A percentile compares a stretch with the other conserved stretches of the same genome.
Conservation (phyloP, 2,888 invertebrate species). For the Melanostoma mellinum region DNA sequence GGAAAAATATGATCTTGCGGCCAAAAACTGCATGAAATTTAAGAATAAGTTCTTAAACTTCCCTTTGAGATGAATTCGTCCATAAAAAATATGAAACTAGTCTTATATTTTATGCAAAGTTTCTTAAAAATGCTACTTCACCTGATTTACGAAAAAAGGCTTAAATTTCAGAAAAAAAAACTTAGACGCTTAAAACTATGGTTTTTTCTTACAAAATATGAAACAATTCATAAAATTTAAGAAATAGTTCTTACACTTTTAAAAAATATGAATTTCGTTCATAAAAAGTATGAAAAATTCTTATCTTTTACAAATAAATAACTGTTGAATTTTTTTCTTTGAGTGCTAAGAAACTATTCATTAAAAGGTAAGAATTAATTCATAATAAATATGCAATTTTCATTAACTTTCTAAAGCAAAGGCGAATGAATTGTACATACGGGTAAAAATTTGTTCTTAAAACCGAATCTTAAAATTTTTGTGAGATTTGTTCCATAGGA, state of each 20-base stretch:
- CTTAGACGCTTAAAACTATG: too few relatives aligned
- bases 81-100: too few relatives aligned
- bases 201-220: not conserved
- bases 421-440: not conserved
- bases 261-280: slow-evolving; percentile 4
- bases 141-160: not conserved
- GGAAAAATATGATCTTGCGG: too few relatives aligned
- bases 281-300: too few relatives aligned
- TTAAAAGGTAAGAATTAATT: not conserved
- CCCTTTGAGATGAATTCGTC: too few relatives aligned
- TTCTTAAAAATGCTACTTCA: too few relatives aligned
- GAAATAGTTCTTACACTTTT: not conserved
- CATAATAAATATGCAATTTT: not conserved
- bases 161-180: not conserved
- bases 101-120: too few relatives aligned
- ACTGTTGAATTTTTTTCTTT: too few relatives aligned
- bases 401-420: not conserved
- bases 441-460: not conserved
- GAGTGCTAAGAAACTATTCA: not conserved
- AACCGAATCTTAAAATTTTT: not conserved
- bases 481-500: too few relatives aligned
- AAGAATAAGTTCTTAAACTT: too few relatives aligned
- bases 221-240: not conserved
- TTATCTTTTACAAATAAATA: too few relatives aligned
- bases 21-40: too few relatives aligned